phyloP scores from a whole-genome alignment of 2,888 invertebrate genomes.

The Xestia c-nigrum region DNA sequence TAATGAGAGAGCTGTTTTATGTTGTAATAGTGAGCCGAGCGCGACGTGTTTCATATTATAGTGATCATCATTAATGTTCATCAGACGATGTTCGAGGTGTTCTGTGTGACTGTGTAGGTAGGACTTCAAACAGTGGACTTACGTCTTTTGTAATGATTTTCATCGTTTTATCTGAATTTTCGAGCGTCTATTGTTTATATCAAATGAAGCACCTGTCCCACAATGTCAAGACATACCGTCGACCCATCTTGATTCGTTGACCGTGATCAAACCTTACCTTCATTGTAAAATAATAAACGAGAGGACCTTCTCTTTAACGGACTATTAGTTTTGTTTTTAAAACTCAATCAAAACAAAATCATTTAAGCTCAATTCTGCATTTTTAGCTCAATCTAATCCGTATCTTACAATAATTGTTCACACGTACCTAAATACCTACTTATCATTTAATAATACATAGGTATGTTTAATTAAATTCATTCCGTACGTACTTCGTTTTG shows the following conservation, averaged over 20 bases:
- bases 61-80: slow-evolving; percentile 41
- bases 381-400: not conserved
- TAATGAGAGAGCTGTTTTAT: slow-evolving; percentile 59
- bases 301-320: not conserved
- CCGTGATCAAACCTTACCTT: not conserved
- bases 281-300: not conserved
- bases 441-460: no score
- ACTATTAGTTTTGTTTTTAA: not conserved
- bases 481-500: not conserved
- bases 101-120: not conserved
- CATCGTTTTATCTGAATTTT: not conserved
- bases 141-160: not conserved
- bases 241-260: not conserved
- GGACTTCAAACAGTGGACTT: slow-evolving; percentile 10
- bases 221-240: not conserved
- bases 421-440: not conserved
- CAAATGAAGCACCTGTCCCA: not conserved
- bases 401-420: not conserved
- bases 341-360: no score
- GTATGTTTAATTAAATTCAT: no score
- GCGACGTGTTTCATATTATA: slow-evolving; percentile 49
- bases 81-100: slow-evolving; percentile 15
- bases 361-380: not conserved
- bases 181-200: not conserved
- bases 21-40: slow-evolving; percentile 45